Conservation (phyloP, 2,888 invertebrate genomes). For the Campaea margaritaria region DNA sequence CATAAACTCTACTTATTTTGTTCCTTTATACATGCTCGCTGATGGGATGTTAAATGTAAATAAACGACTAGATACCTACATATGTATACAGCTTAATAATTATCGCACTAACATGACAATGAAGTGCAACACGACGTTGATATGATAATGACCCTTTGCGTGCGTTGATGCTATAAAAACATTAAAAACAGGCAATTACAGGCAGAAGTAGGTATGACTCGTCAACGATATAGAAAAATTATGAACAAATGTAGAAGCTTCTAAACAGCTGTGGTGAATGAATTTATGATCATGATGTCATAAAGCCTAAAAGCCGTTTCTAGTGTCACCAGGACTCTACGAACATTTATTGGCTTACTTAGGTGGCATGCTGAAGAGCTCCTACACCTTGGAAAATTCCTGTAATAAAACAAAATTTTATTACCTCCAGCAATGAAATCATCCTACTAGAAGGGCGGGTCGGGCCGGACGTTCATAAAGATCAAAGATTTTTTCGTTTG, state of each 20-base stretch:
- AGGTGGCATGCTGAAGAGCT: slow-evolving; percentile 79
- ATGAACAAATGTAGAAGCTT: slow-evolving; percentile 22
- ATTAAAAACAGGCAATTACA: neutral
- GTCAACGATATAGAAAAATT: slow-evolving; percentile 6
- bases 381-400: slow-evolving; percentile 76
- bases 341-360: slow-evolving; percentile 70
- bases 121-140: slow-evolving; percentile 27
- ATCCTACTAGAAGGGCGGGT: slow-evolving; percentile 14
- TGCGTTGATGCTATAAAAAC: slow-evolving; percentile 18
- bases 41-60: slow-evolving; percentile 1
- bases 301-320: slow-evolving; percentile 28
- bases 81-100: neutral
- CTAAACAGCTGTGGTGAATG: slow-evolving; percentile 25
- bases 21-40: neutral
- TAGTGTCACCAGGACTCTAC: slow-evolving; percentile 38
- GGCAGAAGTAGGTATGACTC: slow-evolving; percentile 8
- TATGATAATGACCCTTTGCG: slow-evolving; percentile 19
- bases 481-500: slow-evolving; percentile 22
- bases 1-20: neutral
- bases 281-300: slow-evolving; percentile 20
- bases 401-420: slow-evolving; percentile 75
- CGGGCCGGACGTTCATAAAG: slow-evolving; percentile 21
- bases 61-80: neutral
- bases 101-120: slow-evolving; percentile 20
- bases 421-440: slow-evolving; percentile 28